Percentiles rank a stretch among this genome's conserved stretches.
Evolutionary conservation across 2,888 invertebrate species (phyloP).

Genomic region (Lasioglossum oenotherae): DNA sequence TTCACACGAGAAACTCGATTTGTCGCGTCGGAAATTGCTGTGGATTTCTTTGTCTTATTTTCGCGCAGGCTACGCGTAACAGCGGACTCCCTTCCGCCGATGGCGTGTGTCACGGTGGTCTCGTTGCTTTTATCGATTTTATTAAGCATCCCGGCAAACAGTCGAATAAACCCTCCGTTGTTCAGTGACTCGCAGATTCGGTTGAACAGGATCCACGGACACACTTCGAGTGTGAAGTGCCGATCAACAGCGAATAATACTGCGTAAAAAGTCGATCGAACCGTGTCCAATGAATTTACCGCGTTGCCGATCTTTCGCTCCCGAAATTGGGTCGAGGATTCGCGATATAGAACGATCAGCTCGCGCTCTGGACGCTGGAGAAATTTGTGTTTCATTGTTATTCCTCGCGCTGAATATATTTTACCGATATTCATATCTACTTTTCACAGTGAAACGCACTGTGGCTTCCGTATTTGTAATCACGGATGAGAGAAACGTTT

Average conservation of each 20-base stretch:
- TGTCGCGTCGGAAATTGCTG: conserved; percentile 27
- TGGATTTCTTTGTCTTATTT: conserved; percentile 3
- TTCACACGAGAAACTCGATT: conserved; percentile 12
- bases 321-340: background rate
- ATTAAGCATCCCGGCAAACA: background rate
- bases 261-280: background rate
- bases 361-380: background rate
- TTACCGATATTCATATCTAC: background rate
- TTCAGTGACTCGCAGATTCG: conserved; percentile 17
- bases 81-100: background rate
- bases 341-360: background rate
- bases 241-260: background rate
- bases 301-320: background rate
- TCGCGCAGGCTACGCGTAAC: background rate
- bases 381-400: background rate
- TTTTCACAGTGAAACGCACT: background rate
- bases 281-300: conserved; percentile 5
- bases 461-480: background rate
- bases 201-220: background rate
- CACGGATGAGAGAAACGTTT: background rate
- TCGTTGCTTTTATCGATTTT: conserved; percentile 9
- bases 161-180: background rate
- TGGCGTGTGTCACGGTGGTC: background rate
- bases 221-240: background rate
- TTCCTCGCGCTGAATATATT: background rate